Percentiles rank a stretch among this genome's conserved stretches.
Conservation (phyloP, 2,888 invertebrate species). For the Cyclophora albipunctata region DNA sequence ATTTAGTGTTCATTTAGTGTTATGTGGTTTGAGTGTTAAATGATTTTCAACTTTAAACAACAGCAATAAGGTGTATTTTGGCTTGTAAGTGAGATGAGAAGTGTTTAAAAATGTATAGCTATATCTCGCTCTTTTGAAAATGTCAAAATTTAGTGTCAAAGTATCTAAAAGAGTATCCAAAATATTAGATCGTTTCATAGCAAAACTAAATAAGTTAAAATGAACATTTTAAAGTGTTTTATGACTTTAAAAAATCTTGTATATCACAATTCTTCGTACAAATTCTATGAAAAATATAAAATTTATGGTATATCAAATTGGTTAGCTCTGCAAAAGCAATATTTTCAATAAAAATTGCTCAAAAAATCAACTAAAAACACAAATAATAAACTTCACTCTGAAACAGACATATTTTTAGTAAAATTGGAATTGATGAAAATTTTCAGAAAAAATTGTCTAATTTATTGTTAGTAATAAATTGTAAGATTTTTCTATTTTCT, state of each 20-base stretch:
- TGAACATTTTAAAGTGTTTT: no score
- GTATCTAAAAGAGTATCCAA: no score
- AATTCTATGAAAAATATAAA: not conserved
- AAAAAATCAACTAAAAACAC: conserved; percentile 11
- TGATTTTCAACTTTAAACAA: no score
- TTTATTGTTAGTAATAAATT: conserved; percentile 5
- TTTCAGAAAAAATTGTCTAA: not conserved
- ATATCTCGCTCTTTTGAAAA: no score
- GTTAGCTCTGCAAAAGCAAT: not conserved
- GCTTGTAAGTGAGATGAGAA: no score
- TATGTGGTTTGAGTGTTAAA: no score
- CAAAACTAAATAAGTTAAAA: no score
- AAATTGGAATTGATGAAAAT: conserved; percentile 1
- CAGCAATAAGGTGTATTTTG: no score
- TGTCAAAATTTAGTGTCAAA: no score
- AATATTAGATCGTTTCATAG: no score
- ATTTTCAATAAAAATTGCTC: conserved; percentile 1
- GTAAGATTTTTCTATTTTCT: conserved; percentile 23
- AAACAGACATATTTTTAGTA: conserved; percentile 20
- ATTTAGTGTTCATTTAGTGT: no score
- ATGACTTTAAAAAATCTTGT: not conserved
- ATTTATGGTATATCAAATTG: not conserved
- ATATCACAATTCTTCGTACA: not conserved
- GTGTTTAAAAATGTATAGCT: no score
- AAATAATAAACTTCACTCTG: not conserved